phyloP scores from a whole-genome alignment of 2,797 vertebrate genomes.

The Mus minutoides region DNA sequence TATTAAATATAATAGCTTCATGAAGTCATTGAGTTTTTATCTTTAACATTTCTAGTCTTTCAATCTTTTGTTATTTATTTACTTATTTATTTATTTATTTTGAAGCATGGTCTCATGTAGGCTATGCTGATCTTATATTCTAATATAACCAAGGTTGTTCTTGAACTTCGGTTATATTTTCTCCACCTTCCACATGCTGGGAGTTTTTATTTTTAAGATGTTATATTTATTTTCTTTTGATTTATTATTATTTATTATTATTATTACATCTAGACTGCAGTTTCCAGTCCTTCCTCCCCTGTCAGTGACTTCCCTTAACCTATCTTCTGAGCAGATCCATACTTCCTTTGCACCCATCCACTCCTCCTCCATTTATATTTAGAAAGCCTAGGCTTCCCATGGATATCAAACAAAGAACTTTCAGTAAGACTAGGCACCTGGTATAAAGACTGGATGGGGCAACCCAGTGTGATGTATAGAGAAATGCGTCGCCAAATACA shows the following conservation, averaged over 20 bases:
- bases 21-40: neutral
- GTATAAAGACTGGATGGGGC: neutral
- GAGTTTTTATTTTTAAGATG: neutral
- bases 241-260: neutral
- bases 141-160: too few species aligned
- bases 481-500: neutral
- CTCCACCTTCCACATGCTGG: neutral
- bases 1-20: neutral
- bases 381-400: neutral
- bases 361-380: neutral
- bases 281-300: neutral
- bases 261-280: neutral
- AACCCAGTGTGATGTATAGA: neutral
- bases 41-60: neutral
- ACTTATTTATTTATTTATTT: neutral
- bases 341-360: too few species aligned
- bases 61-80: neutral
- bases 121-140: neutral
- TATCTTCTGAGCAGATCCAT: neutral
- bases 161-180: neutral
- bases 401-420: neutral
- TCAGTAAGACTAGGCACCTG: neutral
- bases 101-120: neutral
- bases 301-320: neutral
- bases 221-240: neutral